Evolutionary conservation across 2,797 vertebrate species (phyloP).

Genomic region (Melanotaenia maccullochi): DNA sequence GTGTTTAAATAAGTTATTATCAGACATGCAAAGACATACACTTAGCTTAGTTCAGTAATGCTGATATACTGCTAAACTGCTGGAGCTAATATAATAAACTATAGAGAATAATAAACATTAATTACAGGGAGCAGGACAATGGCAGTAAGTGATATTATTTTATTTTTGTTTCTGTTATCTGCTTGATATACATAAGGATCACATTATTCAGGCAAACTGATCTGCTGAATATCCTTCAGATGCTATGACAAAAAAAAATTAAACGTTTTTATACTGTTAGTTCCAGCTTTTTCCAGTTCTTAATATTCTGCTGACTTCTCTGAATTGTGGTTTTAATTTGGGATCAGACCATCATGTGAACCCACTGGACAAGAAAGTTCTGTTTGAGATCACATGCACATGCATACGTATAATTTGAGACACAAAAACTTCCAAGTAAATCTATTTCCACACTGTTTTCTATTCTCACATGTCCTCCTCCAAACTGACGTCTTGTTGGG

Average conservation of each 20-base stretch:
- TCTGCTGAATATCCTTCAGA: neutral
- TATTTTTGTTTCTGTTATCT: neutral
- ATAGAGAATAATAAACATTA: neutral
- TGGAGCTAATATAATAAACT: neutral
- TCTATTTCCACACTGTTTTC: conserved; percentile 19
- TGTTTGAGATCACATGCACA: conserved; percentile 2
- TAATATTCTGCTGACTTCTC: neutral
- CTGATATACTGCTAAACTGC: too few species aligned
- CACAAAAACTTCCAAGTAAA: neutral
- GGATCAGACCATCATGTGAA: conserved; percentile 22
- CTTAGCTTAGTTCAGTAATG: too few species aligned
- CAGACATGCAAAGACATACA: neutral
- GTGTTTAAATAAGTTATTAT: neutral
- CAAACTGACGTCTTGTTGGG: conserved; percentile 32
- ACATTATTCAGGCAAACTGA: neutral
- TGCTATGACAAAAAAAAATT: too few species aligned
- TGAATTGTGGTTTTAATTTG: conserved; percentile 12
- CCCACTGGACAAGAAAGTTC: conserved; percentile 1
- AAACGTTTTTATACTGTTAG: neutral
- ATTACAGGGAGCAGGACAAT: neutral
- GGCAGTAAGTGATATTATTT: neutral
- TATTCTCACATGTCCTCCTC: conserved; percentile 24
- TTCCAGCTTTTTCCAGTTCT: neutral
- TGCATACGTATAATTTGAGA: neutral
- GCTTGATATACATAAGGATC: neutral